These are phyloP conservation scores for Nipponia nippon DNA, from an alignment of 2,113 vertebrate species.

Conservation along the genomic window DNA sequence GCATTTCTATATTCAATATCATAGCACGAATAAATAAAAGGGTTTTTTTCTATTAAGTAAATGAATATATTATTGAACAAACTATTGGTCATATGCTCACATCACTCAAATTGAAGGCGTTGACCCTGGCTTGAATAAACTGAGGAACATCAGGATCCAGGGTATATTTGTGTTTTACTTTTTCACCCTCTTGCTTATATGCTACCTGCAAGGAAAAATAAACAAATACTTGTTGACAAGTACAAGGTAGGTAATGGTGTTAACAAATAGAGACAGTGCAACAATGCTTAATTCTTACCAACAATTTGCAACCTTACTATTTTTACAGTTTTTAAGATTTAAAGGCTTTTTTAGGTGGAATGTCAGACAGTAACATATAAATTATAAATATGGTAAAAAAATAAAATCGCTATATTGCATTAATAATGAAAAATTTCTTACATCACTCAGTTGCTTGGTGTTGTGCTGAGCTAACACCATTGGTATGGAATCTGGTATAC, in stretches of 20 bases:
- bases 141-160: constrained; percentile 73
- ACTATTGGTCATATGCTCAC: constrained; percentile 55
- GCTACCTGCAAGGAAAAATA: constrained; percentile 59
- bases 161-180: constrained; percentile 76
- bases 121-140: constrained; percentile 78
- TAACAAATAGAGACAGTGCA: background rate
- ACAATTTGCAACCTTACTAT: background rate
- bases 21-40: background rate
- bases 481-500: constrained; percentile 73
- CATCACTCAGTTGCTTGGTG: constrained; percentile 78
- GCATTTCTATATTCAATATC: background rate
- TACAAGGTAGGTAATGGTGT: background rate
- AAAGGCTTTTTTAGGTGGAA: background rate
- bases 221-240: background rate
- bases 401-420: background rate
- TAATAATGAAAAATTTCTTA: constrained; percentile 44
- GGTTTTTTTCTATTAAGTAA: background rate
- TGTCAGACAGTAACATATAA: background rate
- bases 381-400: background rate
- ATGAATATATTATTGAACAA: background rate
- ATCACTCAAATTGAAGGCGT: constrained; percentile 77
- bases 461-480: constrained; percentile 77
- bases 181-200: constrained; percentile 76
- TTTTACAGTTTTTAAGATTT: background rate
- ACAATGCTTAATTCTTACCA: background rate